Percentiles rank a stretch among this genome's conserved stretches.
These are phyloP conservation scores for Dermolepida albohirtum DNA, from an alignment of 2,888 invertebrate species.

Conservation along the genomic window DNA sequence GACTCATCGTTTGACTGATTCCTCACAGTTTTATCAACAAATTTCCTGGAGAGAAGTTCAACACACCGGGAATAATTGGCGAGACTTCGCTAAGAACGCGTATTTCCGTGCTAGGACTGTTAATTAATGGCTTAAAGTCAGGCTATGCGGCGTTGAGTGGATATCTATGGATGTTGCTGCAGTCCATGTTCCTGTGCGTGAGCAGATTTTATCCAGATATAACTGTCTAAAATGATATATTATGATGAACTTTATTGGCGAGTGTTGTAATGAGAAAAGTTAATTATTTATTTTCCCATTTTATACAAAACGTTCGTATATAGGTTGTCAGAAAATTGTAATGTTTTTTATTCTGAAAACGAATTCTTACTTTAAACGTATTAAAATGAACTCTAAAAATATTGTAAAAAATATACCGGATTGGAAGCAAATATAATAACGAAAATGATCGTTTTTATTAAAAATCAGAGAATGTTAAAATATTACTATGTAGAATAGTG, in stretches of 20 bases:
- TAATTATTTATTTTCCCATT: conserved; percentile 14
- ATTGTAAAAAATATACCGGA: too few species aligned
- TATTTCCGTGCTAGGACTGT: conserved; percentile 31
- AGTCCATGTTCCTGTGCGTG: conserved; percentile 34
- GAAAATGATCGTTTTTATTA: too few species aligned
- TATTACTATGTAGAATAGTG: too few species aligned
- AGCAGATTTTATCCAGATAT: conserved; percentile 22
- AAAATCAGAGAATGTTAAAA: too few species aligned
- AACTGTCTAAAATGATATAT: conserved; percentile 36
- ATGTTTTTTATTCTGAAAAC: too few species aligned
- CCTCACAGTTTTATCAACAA: conserved; percentile 27
- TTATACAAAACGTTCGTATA: background rate
- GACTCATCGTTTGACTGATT: conserved; percentile 57
- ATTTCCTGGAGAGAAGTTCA: conserved; percentile 10
- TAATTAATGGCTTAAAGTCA: conserved; percentile 38
- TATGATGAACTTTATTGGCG: conserved; percentile 20
- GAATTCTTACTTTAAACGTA: too few species aligned
- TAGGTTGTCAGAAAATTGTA: too few species aligned
- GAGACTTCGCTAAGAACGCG: conserved; percentile 27
- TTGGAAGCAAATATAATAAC: too few species aligned
- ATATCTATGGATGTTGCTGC: conserved; percentile 33
- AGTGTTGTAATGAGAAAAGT: conserved; percentile 7
- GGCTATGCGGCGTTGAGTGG: conserved; percentile 32
- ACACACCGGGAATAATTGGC: conserved; percentile 32
- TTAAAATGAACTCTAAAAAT: too few species aligned